Evolutionary conservation across 2,113 vertebrate genomes (phyloP).

Genomic region (Podarcis muralis): DNA sequence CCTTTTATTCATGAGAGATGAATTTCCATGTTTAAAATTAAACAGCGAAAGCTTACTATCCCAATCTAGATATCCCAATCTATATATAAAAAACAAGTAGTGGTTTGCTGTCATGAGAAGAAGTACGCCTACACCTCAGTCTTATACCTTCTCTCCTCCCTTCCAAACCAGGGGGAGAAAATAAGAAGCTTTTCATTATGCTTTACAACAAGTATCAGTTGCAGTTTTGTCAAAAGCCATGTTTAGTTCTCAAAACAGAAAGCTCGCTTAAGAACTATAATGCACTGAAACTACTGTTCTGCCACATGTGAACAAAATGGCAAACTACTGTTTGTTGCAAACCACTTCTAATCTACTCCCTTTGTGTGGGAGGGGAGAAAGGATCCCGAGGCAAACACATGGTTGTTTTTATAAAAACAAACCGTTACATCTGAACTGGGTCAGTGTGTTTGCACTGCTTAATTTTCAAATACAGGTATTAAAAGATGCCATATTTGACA

Average conservation of each 20-base stretch:
- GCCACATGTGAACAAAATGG: neutral
- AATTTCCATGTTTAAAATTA: neutral
- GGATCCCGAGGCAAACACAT: too few relatives aligned
- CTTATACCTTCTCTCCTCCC: neutral
- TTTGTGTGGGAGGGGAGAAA: neutral
- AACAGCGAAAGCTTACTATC: neutral
- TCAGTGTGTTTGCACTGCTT: neutral
- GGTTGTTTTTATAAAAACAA: neutral
- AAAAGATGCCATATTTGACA: constrained; percentile 22
- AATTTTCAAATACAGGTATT: constrained; percentile 50
- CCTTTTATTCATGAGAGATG: neutral
- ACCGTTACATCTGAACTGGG: neutral
- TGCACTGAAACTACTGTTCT: neutral
- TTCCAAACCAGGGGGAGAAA: too few relatives aligned
- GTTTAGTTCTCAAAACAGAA: too few relatives aligned
- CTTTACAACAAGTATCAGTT: neutral
- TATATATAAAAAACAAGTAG: neutral
- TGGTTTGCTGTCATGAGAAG: neutral
- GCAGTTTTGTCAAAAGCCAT: too few relatives aligned
- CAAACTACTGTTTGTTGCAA: neutral
- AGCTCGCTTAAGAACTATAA: too few relatives aligned
- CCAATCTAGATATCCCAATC: neutral
- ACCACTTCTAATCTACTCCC: neutral
- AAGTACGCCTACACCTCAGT: neutral
- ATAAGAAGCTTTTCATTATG: too few relatives aligned